Evolutionary conservation across 2,797 vertebrate species (phyloP).

Genomic region (Selene dorsalis): DNA sequence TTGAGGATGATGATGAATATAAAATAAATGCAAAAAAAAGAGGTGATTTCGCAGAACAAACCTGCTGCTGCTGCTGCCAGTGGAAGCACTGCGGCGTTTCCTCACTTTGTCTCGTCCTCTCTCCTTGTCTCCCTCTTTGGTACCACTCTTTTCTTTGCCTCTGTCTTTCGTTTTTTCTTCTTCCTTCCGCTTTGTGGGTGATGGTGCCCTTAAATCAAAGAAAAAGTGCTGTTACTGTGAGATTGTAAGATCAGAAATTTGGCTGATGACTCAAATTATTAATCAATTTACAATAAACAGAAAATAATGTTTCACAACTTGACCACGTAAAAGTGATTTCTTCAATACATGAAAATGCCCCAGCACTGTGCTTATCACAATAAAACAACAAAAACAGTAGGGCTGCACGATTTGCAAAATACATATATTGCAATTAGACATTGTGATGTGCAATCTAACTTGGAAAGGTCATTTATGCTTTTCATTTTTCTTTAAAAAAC

Average conservation of each 20-base stretch:
- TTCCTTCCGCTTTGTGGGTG: slow-evolving; percentile 95
- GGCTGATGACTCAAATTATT: not conserved
- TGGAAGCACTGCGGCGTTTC: slow-evolving; percentile 94
- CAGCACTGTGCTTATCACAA: no score
- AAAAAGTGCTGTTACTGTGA: not conserved
- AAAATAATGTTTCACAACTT: not conserved
- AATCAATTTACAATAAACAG: no score
- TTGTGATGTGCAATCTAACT: no score
- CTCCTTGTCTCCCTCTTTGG: slow-evolving; percentile 95
- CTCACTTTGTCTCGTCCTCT: slow-evolving; percentile 92
- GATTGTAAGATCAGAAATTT: no score
- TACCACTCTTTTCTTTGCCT: slow-evolving; percentile 90
- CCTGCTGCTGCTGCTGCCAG: slow-evolving; percentile 96
- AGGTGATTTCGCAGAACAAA: slow-evolving; percentile 49
- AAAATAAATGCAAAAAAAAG: not conserved
- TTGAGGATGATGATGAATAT: not conserved
- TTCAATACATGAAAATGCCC: not conserved
- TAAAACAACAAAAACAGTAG: no score
- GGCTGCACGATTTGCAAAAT: no score
- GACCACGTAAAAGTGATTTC: not conserved
- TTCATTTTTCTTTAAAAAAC: no score
- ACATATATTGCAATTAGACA: no score
- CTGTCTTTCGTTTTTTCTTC: slow-evolving; percentile 95
- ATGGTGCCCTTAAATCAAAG: slow-evolving; percentile 89
- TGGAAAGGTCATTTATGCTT: no score